phyloP scores from a whole-genome alignment of 2,888 invertebrate genomes.

The Hipparchia sbordonii region DNA sequence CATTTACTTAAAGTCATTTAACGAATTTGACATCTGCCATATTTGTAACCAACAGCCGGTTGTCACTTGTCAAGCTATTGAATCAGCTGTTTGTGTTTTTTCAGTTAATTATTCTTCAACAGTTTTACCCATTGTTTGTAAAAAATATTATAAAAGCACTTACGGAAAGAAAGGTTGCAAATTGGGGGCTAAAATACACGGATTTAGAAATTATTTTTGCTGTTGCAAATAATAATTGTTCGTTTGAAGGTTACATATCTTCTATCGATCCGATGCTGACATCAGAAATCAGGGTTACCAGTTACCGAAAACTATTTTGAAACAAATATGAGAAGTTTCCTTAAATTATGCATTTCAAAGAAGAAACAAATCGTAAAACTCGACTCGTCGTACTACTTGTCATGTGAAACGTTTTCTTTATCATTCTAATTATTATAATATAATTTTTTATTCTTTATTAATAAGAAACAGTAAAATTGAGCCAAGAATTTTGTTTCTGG shows the following conservation, averaged over 20 bases:
- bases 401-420: too few relatives aligned
- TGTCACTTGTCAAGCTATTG: neutral
- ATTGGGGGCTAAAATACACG: neutral
- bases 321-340: neutral
- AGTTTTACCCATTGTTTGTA: neutral
- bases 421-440: too few relatives aligned
- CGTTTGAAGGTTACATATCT: slow-evolving; percentile 12
- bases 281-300: slow-evolving; percentile 5
- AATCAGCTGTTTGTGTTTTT: slow-evolving; percentile 2
- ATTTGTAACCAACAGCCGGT: neutral
- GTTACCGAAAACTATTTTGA: neutral
- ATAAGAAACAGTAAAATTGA: too few relatives aligned
- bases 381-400: too few relatives aligned
- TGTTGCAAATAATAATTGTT: neutral
- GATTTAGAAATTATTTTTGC: neutral
- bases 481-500: too few relatives aligned
- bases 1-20: slow-evolving; percentile 6
- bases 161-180: neutral
- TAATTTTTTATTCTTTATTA: too few relatives aligned
- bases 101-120: neutral
- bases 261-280: slow-evolving; percentile 1
- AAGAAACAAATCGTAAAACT: too few relatives aligned
- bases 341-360: neutral
- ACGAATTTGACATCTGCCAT: neutral
- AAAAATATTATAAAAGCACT: neutral